phyloP scores from a whole-genome alignment of 1,140 invertebrate species.

The Yoshiicerus persimilis region DNA sequence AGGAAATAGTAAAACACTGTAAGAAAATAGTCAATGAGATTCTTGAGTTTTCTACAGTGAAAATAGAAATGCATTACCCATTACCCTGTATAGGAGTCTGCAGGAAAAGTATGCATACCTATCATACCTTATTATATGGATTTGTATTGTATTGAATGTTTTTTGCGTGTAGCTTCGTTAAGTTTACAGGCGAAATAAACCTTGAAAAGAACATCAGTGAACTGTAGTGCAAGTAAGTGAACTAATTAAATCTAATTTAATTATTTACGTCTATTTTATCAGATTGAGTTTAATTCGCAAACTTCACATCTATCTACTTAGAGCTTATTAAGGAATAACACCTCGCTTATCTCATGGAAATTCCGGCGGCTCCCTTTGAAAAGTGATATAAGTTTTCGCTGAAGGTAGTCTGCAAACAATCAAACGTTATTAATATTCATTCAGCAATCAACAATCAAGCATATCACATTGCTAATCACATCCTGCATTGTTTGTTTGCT shows the following conservation, averaged over 20 bases:
- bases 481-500: conserved; percentile 5
- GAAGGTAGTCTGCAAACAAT: background rate
- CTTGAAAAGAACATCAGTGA: background rate
- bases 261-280: background rate
- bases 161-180: background rate
- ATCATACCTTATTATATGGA: too few species aligned
- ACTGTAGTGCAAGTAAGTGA: background rate
- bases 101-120: too few species aligned
- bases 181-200: background rate
- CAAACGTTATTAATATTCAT: background rate
- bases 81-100: background rate
- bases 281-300: background rate
- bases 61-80: too few species aligned
- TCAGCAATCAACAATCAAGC: background rate
- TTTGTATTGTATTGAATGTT: background rate
- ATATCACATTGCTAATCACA: background rate
- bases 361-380: background rate
- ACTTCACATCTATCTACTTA: background rate
- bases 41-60: too few species aligned
- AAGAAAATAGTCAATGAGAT: too few species aligned
- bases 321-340: conserved; percentile 6
- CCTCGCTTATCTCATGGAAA: background rate
- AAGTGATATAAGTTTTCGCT: background rate
- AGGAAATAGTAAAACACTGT: too few species aligned
- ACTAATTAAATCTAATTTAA: conserved; percentile 17